Conservation (phyloP, 2,113 vertebrate genomes). For the Spermophilus dauricus region DNA sequence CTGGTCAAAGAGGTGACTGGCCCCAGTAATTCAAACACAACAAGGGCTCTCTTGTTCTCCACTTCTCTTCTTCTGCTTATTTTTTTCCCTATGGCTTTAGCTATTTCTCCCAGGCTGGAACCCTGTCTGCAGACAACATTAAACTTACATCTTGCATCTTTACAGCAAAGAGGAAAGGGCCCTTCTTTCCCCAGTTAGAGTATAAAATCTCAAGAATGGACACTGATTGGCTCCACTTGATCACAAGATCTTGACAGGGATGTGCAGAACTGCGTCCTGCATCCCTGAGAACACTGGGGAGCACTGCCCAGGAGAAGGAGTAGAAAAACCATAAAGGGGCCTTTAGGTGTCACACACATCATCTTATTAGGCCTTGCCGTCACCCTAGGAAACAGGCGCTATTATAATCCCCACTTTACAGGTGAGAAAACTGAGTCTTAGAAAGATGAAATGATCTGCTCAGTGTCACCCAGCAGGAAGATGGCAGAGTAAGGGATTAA, state of each 20-base stretch:
- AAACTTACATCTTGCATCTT: neutral
- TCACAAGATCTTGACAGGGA: neutral
- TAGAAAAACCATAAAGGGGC: neutral
- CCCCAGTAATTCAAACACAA: neutral
- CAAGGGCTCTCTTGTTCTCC: neutral
- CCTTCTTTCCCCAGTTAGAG: neutral
- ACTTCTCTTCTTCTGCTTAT: neutral
- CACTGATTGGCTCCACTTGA: neutral
- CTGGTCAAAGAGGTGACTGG: neutral
- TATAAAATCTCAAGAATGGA: neutral
- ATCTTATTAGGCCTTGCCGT: neutral
- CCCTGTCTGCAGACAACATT: neutral
- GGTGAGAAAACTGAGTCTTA: neutral
- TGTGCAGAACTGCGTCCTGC: neutral
- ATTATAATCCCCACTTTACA: neutral
- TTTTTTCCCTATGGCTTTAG: neutral
- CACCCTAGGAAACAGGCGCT: neutral
- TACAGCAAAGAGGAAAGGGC: neutral
- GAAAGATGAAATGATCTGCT: neutral
- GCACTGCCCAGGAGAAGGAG: neutral
- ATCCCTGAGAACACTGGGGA: neutral
- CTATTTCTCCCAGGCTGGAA: neutral
- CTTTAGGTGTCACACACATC: neutral
- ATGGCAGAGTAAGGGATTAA: neutral
- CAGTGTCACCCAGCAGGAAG: neutral